Conservation (phyloP, 1,140 invertebrate genomes). For the Atta colombica region DNA sequence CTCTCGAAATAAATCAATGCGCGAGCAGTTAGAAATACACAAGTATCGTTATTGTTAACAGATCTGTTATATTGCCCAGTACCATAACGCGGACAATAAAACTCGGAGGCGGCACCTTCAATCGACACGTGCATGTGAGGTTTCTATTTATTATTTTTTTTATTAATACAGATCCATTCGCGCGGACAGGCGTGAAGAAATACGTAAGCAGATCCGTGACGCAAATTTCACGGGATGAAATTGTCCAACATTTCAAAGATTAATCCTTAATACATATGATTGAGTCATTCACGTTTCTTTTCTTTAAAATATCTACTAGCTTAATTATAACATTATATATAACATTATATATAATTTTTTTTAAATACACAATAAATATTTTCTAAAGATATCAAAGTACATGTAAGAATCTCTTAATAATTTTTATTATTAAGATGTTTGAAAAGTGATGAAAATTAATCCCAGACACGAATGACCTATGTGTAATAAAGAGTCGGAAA, state of each 20-base stretch:
- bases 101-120: slow-evolving; percentile 20
- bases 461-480: too few relatives aligned
- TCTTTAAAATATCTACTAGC: too few relatives aligned
- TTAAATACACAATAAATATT: too few relatives aligned
- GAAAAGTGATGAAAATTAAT: too few relatives aligned
- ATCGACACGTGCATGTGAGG: slow-evolving; percentile 18
- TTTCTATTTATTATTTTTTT: background rate
- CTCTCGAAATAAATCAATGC: slow-evolving; percentile 80
- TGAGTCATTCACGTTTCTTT: too few relatives aligned
- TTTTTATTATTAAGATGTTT: too few relatives aligned
- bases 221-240: background rate
- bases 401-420: too few relatives aligned
- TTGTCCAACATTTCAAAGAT: background rate
- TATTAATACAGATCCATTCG: background rate
- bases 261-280: too few relatives aligned
- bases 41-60: slow-evolving; percentile 65
- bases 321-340: too few relatives aligned
- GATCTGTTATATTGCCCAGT: slow-evolving; percentile 37
- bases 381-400: too few relatives aligned
- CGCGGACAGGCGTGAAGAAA: background rate
- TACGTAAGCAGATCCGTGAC: slow-evolving; percentile 10
- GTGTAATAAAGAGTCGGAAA: too few relatives aligned
- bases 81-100: slow-evolving; percentile 50
- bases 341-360: too few relatives aligned
- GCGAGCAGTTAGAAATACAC: slow-evolving; percentile 74